Base-by-base conservation (phyloP, 2,888 invertebrate species). In the Lumbricus terrestris region DNA sequence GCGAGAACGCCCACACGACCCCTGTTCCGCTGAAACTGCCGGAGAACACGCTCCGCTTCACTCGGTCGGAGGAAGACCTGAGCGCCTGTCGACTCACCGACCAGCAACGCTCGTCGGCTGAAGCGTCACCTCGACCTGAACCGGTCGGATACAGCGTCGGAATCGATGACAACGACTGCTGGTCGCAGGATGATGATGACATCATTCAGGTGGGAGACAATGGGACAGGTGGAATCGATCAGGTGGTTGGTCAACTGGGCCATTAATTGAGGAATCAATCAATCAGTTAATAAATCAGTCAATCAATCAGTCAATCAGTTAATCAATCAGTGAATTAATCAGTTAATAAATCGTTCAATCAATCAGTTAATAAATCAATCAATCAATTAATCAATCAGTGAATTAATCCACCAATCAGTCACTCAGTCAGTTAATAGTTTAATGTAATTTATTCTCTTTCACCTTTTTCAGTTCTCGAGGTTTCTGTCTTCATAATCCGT, bases 111-210 rank as follows among this genome's bases (percentile, higher is more conserved):
- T 88, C 88, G 15, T 88, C 88, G 0, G 47, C 42, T 29, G 90
- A 90, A 83, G 82, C 33, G 8, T 90, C 90, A 20, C 90, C 83
- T 5, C 23, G 90, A 13, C 83, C 38, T 0, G 90, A 83, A 40
- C 88, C 88, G 85, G 34, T 37, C 20, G 34, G 34, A 35, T 88
- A 88, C 33, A 42, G 42, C 47, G 88, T 47, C 33, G 88, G 88
- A 40, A 42, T 47, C 42, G 95, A 95, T 92, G 94, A 95, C 92
- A 93, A 94, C 3, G 97, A 96, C 95, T 97, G 96, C 93, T 99
- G 98, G 98, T 98, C 98, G 91, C 98, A 98, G 94, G 98, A 98
- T 94, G 98, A 99, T 93, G 98, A 98, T 94, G 98, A 98, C 93
- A 97, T 98, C 91, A 97, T 97, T 83, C 97, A 97, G 96, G 96